Evolutionary conservation across 2,888 invertebrate genomes (phyloP).

Genomic region (Drosophila picticornis): DNA sequence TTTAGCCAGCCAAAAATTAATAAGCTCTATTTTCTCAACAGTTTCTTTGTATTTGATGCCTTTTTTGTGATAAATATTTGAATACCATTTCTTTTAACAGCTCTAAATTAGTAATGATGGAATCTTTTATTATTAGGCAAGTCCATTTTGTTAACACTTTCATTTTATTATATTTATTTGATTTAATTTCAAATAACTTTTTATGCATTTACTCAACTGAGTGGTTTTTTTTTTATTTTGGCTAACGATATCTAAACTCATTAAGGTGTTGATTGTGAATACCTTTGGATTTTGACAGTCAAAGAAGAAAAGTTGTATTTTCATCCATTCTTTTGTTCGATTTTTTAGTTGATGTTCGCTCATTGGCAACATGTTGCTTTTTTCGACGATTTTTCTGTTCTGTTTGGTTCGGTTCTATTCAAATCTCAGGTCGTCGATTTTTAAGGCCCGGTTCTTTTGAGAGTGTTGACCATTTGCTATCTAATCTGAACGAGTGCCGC

Average conservation of each 20-base stretch:
- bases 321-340: constrained; percentile 34
- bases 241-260: constrained; percentile 35
- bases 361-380: constrained; percentile 51
- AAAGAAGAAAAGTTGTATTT: constrained; percentile 29
- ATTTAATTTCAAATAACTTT: constrained; percentile 24
- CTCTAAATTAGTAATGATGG: not conserved
- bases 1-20: not conserved
- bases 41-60: not conserved
- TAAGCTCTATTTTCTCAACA: not conserved
- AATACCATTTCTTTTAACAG: not conserved
- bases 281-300: constrained; percentile 19
- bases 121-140: not conserved
- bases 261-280: constrained; percentile 40
- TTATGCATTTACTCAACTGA: constrained; percentile 10
- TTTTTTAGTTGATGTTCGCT: constrained; percentile 39
- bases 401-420: constrained; percentile 18
- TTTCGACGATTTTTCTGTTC: constrained; percentile 2
- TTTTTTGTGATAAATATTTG: not conserved
- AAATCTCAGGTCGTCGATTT: constrained; percentile 5
- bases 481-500: constrained; percentile 72
- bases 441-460: constrained; percentile 18
- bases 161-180: constrained; percentile 8
- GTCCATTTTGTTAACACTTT: constrained; percentile 29
- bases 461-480: constrained; percentile 68
- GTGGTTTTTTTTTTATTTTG: not conserved